A percentile compares a stretch with the other conserved stretches of the same genome.
These are phyloP conservation scores for Macaria liturata DNA, from an alignment of 2,888 invertebrate species.

Conservation along the genomic window DNA sequence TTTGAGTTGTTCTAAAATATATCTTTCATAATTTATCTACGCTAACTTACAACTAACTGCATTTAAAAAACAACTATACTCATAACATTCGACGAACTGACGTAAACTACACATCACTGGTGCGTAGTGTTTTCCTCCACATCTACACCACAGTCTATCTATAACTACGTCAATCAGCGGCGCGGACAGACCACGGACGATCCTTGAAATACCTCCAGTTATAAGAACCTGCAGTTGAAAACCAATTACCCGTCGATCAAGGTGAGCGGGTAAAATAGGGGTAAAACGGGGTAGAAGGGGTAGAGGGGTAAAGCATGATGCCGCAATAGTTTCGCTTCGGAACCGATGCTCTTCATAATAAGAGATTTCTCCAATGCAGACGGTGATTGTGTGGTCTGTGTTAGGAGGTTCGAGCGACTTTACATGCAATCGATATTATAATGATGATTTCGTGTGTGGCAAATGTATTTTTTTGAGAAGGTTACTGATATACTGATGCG, in stretches of 20 bases:
- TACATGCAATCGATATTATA: too few relatives aligned
- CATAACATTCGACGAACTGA: too few relatives aligned
- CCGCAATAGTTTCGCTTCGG: slow-evolving; percentile 27
- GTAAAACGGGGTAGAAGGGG: background rate
- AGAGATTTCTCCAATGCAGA: slow-evolving; percentile 30
- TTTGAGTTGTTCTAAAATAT: too few relatives aligned
- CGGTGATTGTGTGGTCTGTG: slow-evolving; percentile 4
- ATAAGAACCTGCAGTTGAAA: slow-evolving; percentile 22
- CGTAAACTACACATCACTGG: too few relatives aligned
- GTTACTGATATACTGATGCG: too few relatives aligned
- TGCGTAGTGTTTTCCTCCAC: too few relatives aligned
- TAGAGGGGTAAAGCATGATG: slow-evolving; percentile 10
- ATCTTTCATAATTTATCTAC: too few relatives aligned
- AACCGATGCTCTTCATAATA: slow-evolving; percentile 29
- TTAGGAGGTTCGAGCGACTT: slow-evolving; percentile 4
- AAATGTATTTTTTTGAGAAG: background rate
- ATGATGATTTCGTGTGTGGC: background rate
- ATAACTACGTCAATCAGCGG: too few relatives aligned
- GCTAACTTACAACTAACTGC: too few relatives aligned
- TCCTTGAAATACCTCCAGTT: slow-evolving; percentile 16
- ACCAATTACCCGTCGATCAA: slow-evolving; percentile 32
- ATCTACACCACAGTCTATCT: too few relatives aligned
- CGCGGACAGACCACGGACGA: slow-evolving; percentile 1
- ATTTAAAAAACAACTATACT: too few relatives aligned
- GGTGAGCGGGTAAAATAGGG: slow-evolving; percentile 11